Evolutionary conservation across 2,888 invertebrate species (phyloP).

Genomic region (Lasioglossum marginatum): DNA sequence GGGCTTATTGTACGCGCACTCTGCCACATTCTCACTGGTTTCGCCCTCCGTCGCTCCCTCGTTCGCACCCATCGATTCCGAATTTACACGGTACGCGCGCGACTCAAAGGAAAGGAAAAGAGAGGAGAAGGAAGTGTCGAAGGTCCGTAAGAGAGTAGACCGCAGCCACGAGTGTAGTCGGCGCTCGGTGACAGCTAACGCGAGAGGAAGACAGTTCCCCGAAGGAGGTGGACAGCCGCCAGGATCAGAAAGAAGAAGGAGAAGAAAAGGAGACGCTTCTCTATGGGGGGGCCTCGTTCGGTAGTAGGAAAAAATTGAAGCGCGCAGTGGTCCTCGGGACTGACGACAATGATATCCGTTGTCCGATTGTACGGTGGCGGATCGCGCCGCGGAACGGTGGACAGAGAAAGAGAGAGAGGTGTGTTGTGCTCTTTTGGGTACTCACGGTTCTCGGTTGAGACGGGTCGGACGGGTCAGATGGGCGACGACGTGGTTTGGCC

Average conservation of each 20-base stretch:
- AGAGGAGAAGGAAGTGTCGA: not conserved
- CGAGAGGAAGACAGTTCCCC: not conserved
- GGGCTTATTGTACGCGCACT: not conserved
- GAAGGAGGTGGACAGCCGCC: not conserved
- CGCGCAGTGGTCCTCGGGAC: slow-evolving; percentile 6
- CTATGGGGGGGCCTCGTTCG: not conserved
- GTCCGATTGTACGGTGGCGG: not conserved
- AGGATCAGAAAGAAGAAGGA: not conserved
- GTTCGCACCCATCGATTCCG: not conserved
- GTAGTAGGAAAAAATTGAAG: slow-evolving; percentile 30
- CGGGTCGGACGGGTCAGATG: not conserved
- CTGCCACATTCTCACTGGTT: not conserved
- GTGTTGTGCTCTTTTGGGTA: slow-evolving; percentile 3
- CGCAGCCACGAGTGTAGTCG: not conserved
- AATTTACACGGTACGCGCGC: not conserved
- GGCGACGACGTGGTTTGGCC: not conserved
- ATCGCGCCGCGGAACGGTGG: slow-evolving; percentile 11
- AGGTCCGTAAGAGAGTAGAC: not conserved
- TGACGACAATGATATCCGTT: not conserved
- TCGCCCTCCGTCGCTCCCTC: not conserved
- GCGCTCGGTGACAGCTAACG: not conserved
- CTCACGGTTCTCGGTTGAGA: slow-evolving; percentile 21
- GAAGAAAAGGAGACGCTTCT: slow-evolving; percentile 5
- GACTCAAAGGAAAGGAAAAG: not conserved
- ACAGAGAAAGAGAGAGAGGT: not conserved